phyloP scores from a whole-genome alignment of 1,140 invertebrate species.

The Carcinoscorpius rotundicauda region DNA sequence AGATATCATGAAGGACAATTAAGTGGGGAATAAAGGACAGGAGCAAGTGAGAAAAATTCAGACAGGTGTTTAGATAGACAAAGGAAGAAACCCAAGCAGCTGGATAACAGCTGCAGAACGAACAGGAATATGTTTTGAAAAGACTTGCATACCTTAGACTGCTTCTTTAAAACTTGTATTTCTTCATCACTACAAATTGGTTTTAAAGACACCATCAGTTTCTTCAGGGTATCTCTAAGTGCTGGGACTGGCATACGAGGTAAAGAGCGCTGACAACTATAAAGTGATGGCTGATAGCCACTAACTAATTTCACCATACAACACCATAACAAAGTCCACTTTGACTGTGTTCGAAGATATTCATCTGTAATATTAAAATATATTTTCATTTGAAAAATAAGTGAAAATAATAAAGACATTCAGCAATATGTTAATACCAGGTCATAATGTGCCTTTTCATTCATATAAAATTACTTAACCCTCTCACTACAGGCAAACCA shows the following conservation, averaged over 20 bases:
- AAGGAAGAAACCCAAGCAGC: no score
- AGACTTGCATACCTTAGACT: constrained; percentile 27
- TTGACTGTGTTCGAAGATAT: constrained; percentile 24
- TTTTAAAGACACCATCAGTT: constrained; percentile 35
- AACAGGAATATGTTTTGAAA: no score
- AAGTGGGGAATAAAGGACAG: no score
- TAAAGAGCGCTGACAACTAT: constrained; percentile 38
- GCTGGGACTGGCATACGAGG: constrained; percentile 39
- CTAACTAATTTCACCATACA: constrained; percentile 34
- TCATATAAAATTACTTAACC: no score
- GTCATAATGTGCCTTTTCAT: no score
- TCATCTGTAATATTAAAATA: background rate
- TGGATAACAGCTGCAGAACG: no score
- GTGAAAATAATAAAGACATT: background rate
- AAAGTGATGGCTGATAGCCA: constrained; percentile 37
- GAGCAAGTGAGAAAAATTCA: no score
- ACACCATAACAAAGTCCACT: constrained; percentile 35
- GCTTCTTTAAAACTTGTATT: constrained; percentile 30
- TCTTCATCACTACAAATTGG: constrained; percentile 37
- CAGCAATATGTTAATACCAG: no score
- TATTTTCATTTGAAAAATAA: constrained; percentile 13
- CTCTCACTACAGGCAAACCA: no score
- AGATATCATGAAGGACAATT: no score
- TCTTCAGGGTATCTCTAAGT: constrained; percentile 32
- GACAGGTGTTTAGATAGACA: no score